These are phyloP conservation scores for Acrocephalus arundinaceus DNA, from an alignment of 2,113 vertebrate species.

Conservation along the genomic window DNA sequence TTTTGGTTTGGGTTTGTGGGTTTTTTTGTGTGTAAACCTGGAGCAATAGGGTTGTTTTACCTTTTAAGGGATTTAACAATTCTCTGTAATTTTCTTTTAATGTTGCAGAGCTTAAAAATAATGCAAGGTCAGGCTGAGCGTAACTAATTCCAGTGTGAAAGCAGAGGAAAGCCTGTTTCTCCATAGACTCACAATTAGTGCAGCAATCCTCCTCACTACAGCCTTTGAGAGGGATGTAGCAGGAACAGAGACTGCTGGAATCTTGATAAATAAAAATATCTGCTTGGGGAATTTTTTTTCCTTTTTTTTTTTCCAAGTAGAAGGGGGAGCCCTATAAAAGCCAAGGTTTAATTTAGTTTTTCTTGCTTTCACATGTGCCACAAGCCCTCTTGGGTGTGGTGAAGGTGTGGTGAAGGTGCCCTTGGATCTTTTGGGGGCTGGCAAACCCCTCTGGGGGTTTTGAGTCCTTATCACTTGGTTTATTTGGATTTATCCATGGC, in stretches of 20 bases:
- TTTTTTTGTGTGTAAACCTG: neutral
- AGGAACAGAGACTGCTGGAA: neutral
- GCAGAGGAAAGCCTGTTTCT: neutral
- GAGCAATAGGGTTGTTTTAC: neutral
- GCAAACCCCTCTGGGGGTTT: neutral
- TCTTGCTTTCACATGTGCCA: accelerated
- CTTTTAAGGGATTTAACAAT: conserved; percentile 17
- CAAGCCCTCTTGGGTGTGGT: accelerated
- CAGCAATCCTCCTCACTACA: neutral
- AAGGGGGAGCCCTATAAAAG: neutral
- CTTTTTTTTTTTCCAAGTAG: accelerated
- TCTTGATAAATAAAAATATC: neutral
- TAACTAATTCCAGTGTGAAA: conserved; percentile 32
- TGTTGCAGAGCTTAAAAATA: neutral
- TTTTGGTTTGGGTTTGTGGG: neutral
- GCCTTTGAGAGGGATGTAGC: neutral
- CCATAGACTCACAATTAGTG: neutral
- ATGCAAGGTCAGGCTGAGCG: neutral
- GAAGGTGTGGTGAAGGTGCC: neutral
- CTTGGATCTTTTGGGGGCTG: neutral
- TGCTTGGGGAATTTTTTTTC: neutral
- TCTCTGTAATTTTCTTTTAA: neutral
- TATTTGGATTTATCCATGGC: accelerated
- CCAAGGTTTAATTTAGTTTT: neutral
- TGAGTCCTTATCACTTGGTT: neutral